Base-by-base conservation (phyloP, 2,888 invertebrate genomes). In the Lymantria monacha region DNA sequence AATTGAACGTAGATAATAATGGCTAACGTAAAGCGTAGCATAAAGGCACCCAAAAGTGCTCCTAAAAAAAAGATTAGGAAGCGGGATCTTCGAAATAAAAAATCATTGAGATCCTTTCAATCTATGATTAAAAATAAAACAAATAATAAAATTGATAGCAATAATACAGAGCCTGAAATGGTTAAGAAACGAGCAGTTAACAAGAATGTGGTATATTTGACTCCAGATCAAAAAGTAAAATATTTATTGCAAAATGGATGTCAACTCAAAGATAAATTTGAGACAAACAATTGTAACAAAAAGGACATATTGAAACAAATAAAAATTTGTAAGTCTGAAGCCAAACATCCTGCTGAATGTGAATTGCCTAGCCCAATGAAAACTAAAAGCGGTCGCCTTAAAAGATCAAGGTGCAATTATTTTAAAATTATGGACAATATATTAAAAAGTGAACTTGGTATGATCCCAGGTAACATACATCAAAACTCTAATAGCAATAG, bases 11-110 rank as follows among this genome's bases (percentile, higher is more conserved):
- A 74, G 66, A 71, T 46, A 46, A 65, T 57, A 67, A 91, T 91
- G 90, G 91, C 89, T 85, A 88, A 86, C 66, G 74, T 80, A 70
- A 87, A 83, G 70, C 81, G 66, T 81, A 86, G 77, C 83, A 53
- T 76, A 70, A 85, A 82, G 55, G 71, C 84, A 71, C 74, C 77
- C 37, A 81, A 78, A 75, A 79, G 73, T 55, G 53, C 59, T 70
- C 72, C 75, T 36, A 81, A 78, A 74, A 77, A 71, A 55, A 53
- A 51, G 55, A 71, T 68, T 31, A 76, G 69, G 61, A 78, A 69
- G 65, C 71, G 68, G 47, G 76, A 64, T 58, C 69, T 67, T 58
- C 63, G 62, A 59, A 69, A 71, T 79, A 83, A 81, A 73, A 83
- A 80, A 73, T 53, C 70, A 53, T 81, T 76, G 72, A 74, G 74